Evolutionary conservation across 2,797 vertebrate genomes (phyloP).

Genomic region (Clarias laeviceps): DNA sequence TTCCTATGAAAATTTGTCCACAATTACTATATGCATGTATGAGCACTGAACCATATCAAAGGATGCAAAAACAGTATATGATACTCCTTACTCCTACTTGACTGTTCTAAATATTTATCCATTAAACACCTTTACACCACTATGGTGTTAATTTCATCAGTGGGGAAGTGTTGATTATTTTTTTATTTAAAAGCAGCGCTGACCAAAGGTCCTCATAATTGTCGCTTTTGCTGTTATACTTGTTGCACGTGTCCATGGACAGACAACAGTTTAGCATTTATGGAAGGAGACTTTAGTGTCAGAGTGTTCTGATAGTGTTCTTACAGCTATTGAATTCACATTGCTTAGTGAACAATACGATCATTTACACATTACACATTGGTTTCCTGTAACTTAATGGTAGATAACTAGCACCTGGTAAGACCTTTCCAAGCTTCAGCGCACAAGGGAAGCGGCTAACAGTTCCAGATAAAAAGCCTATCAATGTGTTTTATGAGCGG

Average conservation of each 20-base stretch:
- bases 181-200: not conserved
- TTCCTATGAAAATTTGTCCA: not conserved
- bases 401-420: not conserved
- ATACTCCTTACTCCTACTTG: not conserved
- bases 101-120: not conserved
- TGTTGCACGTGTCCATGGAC: not conserved
- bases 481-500: conserved; percentile 37
- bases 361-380: not conserved
- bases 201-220: not conserved
- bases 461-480: conserved; percentile 26
- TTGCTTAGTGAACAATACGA: not conserved
- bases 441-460: not conserved
- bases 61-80: not conserved
- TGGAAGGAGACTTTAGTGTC: not conserved
- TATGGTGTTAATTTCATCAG: not conserved
- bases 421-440: not conserved
- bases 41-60: not conserved
- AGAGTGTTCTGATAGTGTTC: not conserved
- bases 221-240: not conserved
- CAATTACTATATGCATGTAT: not conserved
- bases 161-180: not conserved
- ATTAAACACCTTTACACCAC: not conserved
- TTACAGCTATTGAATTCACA: not conserved
- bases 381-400: not conserved
- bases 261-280: not conserved